phyloP scores from a whole-genome alignment of 1,140 invertebrate species.

The Lethocerus indicus region DNA sequence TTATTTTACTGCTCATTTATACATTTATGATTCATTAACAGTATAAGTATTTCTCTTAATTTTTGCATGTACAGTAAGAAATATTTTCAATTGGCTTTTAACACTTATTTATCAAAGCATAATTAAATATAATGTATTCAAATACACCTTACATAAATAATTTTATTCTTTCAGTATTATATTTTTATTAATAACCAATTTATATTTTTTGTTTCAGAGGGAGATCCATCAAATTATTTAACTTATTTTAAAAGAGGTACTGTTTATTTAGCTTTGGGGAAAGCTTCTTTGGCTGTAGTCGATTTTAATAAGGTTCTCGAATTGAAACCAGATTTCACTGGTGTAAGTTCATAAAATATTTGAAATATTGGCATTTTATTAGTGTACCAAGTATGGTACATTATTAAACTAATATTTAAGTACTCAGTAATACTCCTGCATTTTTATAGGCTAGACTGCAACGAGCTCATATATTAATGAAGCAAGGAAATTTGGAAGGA shows the following conservation, averaged over 20 bases:
- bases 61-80: too few relatives aligned
- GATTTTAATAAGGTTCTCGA: slow-evolving; percentile 88
- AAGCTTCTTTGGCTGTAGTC: slow-evolving; percentile 83
- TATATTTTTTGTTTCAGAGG: slow-evolving; percentile 46
- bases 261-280: slow-evolving; percentile 89
- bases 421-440: neutral
- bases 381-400: neutral
- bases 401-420: neutral
- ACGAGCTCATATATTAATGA: slow-evolving; percentile 71
- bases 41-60: too few relatives aligned
- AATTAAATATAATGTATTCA: neutral
- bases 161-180: too few relatives aligned
- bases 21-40: too few relatives aligned
- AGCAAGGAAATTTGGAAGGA: slow-evolving; percentile 68
- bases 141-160: too few relatives aligned
- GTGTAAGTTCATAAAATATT: slow-evolving; percentile 33
- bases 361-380: neutral
- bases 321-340: slow-evolving; percentile 85
- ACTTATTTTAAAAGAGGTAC: slow-evolving; percentile 91
- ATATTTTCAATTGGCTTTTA: too few relatives aligned
- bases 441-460: slow-evolving; percentile 57
- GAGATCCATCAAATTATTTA: slow-evolving; percentile 89
- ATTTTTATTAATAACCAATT: too few relatives aligned
- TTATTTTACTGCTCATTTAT: too few relatives aligned
- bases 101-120: neutral